phyloP scores from a whole-genome alignment of 1,140 invertebrate genomes.

The Papilio polytes region DNA sequence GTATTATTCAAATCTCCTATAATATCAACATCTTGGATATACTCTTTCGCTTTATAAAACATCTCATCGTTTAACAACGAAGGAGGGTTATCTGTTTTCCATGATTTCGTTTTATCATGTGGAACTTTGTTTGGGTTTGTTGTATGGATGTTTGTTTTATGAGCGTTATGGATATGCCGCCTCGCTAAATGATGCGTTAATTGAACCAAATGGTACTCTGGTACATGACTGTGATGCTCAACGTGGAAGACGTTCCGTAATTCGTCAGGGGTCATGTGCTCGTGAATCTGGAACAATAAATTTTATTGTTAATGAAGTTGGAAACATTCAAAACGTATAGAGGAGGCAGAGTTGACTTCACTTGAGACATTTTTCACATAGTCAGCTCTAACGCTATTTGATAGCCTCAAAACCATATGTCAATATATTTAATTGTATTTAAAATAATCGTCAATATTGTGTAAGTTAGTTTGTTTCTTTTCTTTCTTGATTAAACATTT shows the following conservation, averaged over 20 bases:
- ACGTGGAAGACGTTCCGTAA: slow-evolving; percentile 92
- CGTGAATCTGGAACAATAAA: slow-evolving; percentile 89
- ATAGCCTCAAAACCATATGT: too few species aligned
- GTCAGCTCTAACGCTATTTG: too few species aligned
- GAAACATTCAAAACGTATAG: too few species aligned
- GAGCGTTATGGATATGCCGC: slow-evolving; percentile 68
- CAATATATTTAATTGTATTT: too few species aligned
- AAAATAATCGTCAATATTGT: too few species aligned
- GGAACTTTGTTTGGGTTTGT: slow-evolving; percentile 59
- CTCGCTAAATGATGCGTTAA: slow-evolving; percentile 82
- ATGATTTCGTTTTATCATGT: slow-evolving; percentile 73
- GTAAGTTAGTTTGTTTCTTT: too few species aligned
- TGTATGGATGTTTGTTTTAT: slow-evolving; percentile 62
- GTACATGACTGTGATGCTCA: slow-evolving; percentile 88
- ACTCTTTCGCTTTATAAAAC: slow-evolving; percentile 72
- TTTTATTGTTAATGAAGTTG: slow-evolving; percentile 36
- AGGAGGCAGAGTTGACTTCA: too few species aligned
- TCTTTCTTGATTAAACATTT: too few species aligned
- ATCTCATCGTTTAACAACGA: slow-evolving; percentile 75
- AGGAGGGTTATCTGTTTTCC: slow-evolving; percentile 63
- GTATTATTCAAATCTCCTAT: slow-evolving; percentile 77
- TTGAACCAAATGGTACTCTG: slow-evolving; percentile 84
- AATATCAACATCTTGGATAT: slow-evolving; percentile 73
- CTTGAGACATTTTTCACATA: too few species aligned
- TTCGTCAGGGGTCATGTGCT: slow-evolving; percentile 92